Conservation (phyloP, 2,113 vertebrate species). For the Sialia sialis region DNA sequence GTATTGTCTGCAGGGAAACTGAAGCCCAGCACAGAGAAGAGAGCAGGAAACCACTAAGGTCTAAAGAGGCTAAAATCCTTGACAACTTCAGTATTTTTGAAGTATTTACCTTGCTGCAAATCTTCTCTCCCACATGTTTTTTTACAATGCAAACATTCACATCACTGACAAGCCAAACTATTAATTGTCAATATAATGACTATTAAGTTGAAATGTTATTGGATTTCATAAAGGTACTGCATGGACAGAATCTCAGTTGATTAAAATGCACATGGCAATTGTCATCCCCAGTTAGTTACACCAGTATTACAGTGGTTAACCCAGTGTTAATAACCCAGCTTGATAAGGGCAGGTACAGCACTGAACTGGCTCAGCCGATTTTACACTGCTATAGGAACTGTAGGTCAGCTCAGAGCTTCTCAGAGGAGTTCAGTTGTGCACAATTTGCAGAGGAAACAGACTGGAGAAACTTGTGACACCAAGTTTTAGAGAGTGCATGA, state of each 20-base stretch:
- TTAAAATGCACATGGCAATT: neutral
- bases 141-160: neutral
- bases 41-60: neutral
- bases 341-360: accelerated
- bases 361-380: neutral
- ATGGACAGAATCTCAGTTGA: accelerated
- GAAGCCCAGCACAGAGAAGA: neutral
- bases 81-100: neutral
- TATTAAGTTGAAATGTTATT: neutral
- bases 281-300: neutral
- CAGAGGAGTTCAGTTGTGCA: neutral
- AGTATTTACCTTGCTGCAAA: neutral
- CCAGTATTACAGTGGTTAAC: neutral
- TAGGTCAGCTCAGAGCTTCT: neutral
- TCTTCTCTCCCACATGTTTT: accelerated
- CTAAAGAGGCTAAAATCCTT: neutral
- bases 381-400: neutral
- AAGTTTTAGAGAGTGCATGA: neutral
- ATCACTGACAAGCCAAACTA: neutral
- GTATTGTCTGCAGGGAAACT: neutral
- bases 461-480: neutral
- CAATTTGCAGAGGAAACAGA: neutral
- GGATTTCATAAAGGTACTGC: neutral
- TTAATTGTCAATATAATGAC: neutral
- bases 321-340: neutral